A percentile compares a stretch with the other conserved stretches of the same genome.
Conservation (phyloP, 2,113 vertebrate species). For the Rhinopithecus roxellana region DNA sequence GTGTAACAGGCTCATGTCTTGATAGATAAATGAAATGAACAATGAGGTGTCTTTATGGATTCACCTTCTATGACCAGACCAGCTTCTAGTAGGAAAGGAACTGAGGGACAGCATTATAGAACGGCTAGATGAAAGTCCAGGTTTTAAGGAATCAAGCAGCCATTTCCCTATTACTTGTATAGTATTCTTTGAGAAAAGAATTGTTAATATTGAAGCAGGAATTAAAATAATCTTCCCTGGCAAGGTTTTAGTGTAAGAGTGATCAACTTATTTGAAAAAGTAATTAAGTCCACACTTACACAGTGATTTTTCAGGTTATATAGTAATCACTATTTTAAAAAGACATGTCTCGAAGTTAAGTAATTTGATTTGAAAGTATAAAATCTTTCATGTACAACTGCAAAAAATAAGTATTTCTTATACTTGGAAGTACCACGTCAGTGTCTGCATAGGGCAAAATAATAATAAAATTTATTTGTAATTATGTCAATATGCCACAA, state of each 20-base stretch:
- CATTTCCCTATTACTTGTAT: not conserved
- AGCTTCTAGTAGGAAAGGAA: not conserved
- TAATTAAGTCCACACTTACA: not conserved
- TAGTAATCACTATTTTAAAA: slow-evolving; percentile 3
- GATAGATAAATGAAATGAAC: not conserved
- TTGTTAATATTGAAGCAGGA: not conserved
- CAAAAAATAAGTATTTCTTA: not conserved
- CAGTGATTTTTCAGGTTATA: not conserved
- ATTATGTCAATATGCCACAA: not conserved
- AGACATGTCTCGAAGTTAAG: not conserved
- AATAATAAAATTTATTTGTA: not conserved
- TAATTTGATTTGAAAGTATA: not conserved
- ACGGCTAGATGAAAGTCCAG: not conserved
- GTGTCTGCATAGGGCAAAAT: not conserved
- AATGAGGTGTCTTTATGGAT: not conserved
- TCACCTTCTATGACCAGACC: not conserved
- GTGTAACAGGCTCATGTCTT: not conserved
- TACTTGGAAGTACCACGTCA: not conserved
- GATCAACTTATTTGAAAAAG: not conserved
- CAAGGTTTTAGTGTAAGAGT: not conserved
- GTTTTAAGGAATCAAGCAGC: not conserved
- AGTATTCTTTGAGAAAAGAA: not conserved
- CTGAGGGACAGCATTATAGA: not conserved
- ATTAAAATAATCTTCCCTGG: not conserved
- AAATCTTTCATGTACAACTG: not conserved